Base-by-base conservation (phyloP, 2,113 vertebrate species). In the Elgaria multicarinata region DNA sequence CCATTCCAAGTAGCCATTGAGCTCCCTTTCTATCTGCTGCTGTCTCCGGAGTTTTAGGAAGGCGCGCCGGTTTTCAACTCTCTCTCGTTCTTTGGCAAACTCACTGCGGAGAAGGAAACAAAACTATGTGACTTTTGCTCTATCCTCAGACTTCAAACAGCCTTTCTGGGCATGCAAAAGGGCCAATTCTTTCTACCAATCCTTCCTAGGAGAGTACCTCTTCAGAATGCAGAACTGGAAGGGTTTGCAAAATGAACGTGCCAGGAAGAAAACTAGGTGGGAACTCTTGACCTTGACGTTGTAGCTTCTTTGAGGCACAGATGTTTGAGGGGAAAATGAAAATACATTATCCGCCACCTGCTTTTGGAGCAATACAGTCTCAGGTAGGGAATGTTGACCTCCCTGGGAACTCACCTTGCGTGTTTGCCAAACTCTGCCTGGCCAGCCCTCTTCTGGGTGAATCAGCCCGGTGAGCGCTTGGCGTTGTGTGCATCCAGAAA, bases 31-130 rank as follows among this genome's bases (percentile, higher is more conserved):
- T 4, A 99, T 99, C 86, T 99, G 99, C 97, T 99, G 99, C 90
- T 99, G 99, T 92, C 98, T 92, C 22, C 99, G 98, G n/a, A 99
- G 98, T 93, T 99, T 99, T 92, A 99, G 96, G 93, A 99, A 99
- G 55, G 98, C 98, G 16, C 99, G 97, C 13, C 99, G 98, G 95
- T 99, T 99, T 95, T 99, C 99, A 42, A 99, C 99, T 69, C 99
- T 93, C 94, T 99, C 98, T 0, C 99, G 97, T 89, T 99, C 99
- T 94, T 99, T 99, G 69, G 99, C 99, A 93, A 99, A 99, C 94
- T 99, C 99, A 2, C 99, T 99, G 94, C 0, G 0, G 86, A 58
- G 22, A 90, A 1, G 92, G 46, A 72, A 80, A 31, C n/a, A 4
- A 44, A 24, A 42, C 44, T 77, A 77, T 24, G 26, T 24, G 55